Conservation (phyloP, 2,888 invertebrate genomes). For the Apodemia zela region DNA sequence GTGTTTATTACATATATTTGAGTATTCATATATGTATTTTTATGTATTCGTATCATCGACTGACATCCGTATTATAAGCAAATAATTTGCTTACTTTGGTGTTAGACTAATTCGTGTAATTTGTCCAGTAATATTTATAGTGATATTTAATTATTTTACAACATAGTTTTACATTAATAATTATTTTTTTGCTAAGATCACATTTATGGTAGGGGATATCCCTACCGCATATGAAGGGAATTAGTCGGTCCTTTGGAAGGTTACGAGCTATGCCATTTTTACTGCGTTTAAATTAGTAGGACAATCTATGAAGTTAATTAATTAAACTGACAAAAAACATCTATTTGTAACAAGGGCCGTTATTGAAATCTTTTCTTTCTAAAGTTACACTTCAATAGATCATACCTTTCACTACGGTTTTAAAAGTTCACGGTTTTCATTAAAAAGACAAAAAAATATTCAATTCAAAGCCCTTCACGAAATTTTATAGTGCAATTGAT, state of each 20-base stretch:
- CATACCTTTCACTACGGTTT: constrained; percentile 11
- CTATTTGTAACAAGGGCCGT: background rate
- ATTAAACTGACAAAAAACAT: background rate
- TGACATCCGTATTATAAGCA: no score
- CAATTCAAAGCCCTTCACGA: constrained; percentile 11
- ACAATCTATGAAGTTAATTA: background rate
- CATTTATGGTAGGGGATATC: no score
- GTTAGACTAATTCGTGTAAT: no score
- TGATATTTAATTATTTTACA: no score
- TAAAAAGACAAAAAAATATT: constrained; percentile 2
- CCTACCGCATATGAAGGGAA: no score
- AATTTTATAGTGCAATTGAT: background rate
- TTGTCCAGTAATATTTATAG: no score
- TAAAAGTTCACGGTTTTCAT: background rate
- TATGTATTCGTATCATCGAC: no score
- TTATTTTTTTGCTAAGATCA: no score
- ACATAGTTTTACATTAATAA: no score
- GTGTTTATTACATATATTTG: no score
- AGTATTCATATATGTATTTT: no score
- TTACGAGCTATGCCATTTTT: background rate
- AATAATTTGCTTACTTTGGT: no score
- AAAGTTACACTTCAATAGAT: constrained; percentile 9
- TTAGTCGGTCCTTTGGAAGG: background rate
- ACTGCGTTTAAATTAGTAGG: background rate
- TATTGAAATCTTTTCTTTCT: constrained; percentile 7